Percentiles rank a stretch among this genome's conserved stretches.
These are phyloP conservation scores for Vanessa tameamea DNA, from an alignment of 1,140 invertebrate species.

Conservation along the genomic window DNA sequence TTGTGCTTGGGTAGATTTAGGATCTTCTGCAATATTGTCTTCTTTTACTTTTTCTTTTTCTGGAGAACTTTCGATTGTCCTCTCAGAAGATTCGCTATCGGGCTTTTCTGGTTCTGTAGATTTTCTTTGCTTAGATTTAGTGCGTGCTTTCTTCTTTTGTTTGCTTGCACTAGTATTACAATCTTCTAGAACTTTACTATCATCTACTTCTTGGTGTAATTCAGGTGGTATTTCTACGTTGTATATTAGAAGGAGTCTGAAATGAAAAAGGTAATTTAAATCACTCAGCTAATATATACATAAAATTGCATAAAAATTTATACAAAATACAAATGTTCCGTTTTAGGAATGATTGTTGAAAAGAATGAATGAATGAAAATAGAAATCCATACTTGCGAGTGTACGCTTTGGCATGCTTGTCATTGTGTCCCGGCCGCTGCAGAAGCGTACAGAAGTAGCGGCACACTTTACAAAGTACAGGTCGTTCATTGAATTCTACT, in stretches of 20 bases:
- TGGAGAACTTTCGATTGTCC: constrained; percentile 61
- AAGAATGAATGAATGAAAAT: too few relatives aligned
- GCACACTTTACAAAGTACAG: constrained; percentile 89
- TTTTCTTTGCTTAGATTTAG: constrained; percentile 80
- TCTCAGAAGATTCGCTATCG: constrained; percentile 65
- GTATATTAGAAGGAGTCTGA: constrained; percentile 85
- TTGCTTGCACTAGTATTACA: constrained; percentile 68
- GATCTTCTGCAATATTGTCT: constrained; percentile 36
- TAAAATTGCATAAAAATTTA: too few relatives aligned
- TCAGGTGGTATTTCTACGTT: constrained; percentile 85
- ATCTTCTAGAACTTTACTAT: constrained; percentile 67
- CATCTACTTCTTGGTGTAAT: constrained; percentile 76
- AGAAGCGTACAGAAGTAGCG: constrained; percentile 87
- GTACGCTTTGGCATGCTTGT: constrained; percentile 84
- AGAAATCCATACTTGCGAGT: constrained; percentile 68
- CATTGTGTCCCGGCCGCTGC: constrained; percentile 83
- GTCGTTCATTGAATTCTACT: constrained; percentile 78
- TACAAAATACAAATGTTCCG: neutral
- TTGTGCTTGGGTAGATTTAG: constrained; percentile 31
- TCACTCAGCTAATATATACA: neutral
- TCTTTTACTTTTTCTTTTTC: constrained; percentile 66
- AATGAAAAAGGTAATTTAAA: constrained; percentile 38
- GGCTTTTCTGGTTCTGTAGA: constrained; percentile 68
- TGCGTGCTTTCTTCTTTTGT: constrained; percentile 76
- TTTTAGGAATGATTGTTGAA: neutral